Evolutionary conservation across 1,140 invertebrate genomes (phyloP).

Genomic region (Lutraria rhynchaena): DNA sequence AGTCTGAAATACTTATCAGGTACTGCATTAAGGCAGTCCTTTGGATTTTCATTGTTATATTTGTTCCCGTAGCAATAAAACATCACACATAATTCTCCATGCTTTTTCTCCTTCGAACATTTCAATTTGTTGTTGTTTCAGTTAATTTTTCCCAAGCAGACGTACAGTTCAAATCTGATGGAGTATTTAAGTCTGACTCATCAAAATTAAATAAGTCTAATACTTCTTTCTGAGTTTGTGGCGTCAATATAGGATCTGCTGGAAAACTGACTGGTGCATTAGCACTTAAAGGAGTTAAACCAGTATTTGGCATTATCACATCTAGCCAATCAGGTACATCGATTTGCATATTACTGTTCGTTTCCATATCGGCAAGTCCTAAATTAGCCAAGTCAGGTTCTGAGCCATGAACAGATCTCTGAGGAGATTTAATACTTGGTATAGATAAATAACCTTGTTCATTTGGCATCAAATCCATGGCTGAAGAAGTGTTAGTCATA

Average conservation of each 20-base stretch:
- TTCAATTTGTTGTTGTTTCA: conserved; percentile 60
- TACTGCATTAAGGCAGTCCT: conserved; percentile 4
- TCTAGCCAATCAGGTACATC: conserved; percentile 89
- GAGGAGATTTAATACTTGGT: conserved; percentile 40
- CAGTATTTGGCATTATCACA: conserved; percentile 84
- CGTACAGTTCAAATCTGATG: conserved; percentile 83
- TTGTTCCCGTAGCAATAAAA: conserved; percentile 28
- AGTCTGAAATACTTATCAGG: conserved; percentile 40
- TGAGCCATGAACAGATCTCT: conserved; percentile 63
- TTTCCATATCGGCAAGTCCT: conserved; percentile 68
- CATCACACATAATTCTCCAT: conserved; percentile 15
- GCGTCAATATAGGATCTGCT: conserved; percentile 86
- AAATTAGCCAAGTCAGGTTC: conserved; percentile 70
- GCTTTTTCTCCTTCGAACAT: neutral
- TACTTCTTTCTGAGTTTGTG: conserved; percentile 85
- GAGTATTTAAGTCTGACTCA: conserved; percentile 86
- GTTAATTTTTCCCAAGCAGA: conserved; percentile 78
- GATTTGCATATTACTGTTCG: conserved; percentile 85
- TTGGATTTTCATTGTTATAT: conserved; percentile 19
- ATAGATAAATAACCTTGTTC: conserved; percentile 42
- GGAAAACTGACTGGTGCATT: conserved; percentile 78
- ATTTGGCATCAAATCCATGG: conserved; percentile 59
- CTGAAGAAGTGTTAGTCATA: conserved; percentile 53
- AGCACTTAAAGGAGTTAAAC: conserved; percentile 74
- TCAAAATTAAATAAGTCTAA: conserved; percentile 89